A percentile compares a stretch with the other conserved stretches of the same genome.
Conservation (phyloP, 37 sponge, comb jelly and placozoan genomes). For the Hexactinellida sp. region DNA sequence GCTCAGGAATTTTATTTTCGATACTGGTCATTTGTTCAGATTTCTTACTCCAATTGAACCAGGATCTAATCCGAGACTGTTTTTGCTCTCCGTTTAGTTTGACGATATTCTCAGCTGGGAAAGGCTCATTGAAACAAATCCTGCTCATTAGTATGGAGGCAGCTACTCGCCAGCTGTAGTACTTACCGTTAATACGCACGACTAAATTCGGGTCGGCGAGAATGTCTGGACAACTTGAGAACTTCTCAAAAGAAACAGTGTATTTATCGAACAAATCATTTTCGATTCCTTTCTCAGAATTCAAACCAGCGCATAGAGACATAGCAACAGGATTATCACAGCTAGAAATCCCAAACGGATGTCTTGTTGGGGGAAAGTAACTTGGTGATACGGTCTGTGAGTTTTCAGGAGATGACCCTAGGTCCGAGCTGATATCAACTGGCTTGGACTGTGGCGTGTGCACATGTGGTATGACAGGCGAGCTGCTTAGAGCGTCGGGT, state of each 20-base stretch:
- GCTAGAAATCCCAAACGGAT: neutral
- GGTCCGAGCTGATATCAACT: neutral
- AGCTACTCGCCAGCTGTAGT: conserved; percentile 65
- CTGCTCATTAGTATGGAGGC: conserved; percentile 61
- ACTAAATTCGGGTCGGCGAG: conserved; percentile 47
- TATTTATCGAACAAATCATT: conserved; percentile 35
- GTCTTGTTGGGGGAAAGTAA: neutral
- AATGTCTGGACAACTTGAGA: conserved; percentile 21
- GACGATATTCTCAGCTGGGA: conserved; percentile 36
- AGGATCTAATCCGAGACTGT: neutral
- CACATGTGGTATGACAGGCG: neutral
- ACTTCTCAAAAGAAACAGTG: conserved; percentile 41
- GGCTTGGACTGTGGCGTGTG: neutral
- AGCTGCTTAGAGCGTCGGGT: neutral
- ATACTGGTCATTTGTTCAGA: neutral
- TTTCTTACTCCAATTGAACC: conserved; percentile 11
- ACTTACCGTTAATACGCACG: conserved; percentile 46
- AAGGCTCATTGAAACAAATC: conserved; percentile 38
- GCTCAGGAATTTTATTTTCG: neutral
- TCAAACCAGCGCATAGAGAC: conserved; percentile 58
- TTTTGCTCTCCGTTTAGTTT: neutral
- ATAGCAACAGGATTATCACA: conserved; percentile 23
- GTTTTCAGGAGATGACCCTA: neutral
- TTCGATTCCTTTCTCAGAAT: conserved; percentile 23
- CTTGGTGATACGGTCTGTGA: neutral